Evolutionary conservation across 2,888 invertebrate species (phyloP).

Genomic region (Drosophila cyrtoloma): DNA sequence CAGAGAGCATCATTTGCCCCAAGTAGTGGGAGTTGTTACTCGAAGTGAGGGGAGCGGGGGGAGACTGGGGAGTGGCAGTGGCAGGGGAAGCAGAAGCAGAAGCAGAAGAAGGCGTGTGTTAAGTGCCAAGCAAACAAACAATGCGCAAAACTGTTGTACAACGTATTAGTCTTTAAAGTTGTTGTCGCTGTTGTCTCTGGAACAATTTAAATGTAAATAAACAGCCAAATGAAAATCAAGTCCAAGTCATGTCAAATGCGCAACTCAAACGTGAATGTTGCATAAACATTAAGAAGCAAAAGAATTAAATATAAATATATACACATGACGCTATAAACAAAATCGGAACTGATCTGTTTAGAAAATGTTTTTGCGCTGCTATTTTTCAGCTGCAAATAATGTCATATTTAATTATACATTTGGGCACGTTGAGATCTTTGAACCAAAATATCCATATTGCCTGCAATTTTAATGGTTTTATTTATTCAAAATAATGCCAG

Average conservation of each 20-base stretch:
- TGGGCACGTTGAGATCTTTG: slow-evolving; percentile 22
- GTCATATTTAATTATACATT: slow-evolving; percentile 57
- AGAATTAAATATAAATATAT: neutral
- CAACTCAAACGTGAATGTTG: slow-evolving; percentile 25
- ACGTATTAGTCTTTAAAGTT: slow-evolving; percentile 19
- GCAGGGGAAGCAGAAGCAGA: neutral
- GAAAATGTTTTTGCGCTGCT: slow-evolving; percentile 32
- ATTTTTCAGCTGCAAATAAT: slow-evolving; percentile 53
- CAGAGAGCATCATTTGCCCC: slow-evolving; percentile 31
- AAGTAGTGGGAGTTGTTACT: slow-evolving; percentile 43
- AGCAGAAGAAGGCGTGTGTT: slow-evolving; percentile 12
- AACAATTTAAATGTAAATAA: slow-evolving; percentile 30
- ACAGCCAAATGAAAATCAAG: slow-evolving; percentile 42
- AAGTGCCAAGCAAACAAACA: slow-evolving; percentile 57
- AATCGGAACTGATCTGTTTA: slow-evolving; percentile 41
- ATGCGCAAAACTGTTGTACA: slow-evolving; percentile 29
- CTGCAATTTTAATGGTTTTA: slow-evolving; percentile 30
- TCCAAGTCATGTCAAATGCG: slow-evolving; percentile 37
- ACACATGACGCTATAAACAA: slow-evolving; percentile 40
- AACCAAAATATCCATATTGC: slow-evolving; percentile 7
- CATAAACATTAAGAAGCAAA: slow-evolving; percentile 8
- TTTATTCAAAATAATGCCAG: slow-evolving; percentile 30
- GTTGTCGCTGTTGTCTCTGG: slow-evolving; percentile 27
- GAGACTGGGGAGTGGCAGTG: neutral
- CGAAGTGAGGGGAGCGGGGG: neutral